A percentile compares a stretch with the other conserved stretches of the same genome.
These are phyloP conservation scores for Hofmannophila pseudospretella DNA, from an alignment of 2,888 invertebrate species.

Conservation along the genomic window DNA sequence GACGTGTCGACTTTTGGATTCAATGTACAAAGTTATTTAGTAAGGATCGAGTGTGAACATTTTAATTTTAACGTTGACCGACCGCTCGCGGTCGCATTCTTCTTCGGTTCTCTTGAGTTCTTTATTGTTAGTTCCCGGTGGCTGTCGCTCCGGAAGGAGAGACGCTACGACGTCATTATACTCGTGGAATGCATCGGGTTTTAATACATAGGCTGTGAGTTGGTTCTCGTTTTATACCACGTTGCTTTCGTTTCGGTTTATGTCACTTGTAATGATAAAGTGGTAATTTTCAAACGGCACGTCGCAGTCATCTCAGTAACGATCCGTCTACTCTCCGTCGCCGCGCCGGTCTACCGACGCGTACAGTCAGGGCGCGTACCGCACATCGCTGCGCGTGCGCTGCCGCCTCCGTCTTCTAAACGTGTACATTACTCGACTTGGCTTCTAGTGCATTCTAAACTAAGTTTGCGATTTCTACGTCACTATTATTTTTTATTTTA, in stretches of 20 bases:
- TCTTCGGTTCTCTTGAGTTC: constrained; percentile 52
- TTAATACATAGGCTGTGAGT: constrained; percentile 72
- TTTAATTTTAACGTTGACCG: constrained; percentile 52
- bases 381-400: constrained; percentile 23
- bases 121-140: constrained; percentile 39
- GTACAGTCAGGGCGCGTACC: constrained; percentile 25
- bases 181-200: constrained; percentile 53
- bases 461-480: constrained; percentile 62
- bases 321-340: constrained; percentile 75
- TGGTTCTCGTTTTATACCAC: constrained; percentile 67
- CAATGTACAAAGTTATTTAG: constrained; percentile 79
- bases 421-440: constrained; percentile 67
- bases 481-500: constrained; percentile 49
- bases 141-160: constrained; percentile 45
- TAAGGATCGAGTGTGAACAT: constrained; percentile 69
- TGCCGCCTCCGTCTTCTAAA: constrained; percentile 61
- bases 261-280: constrained; percentile 36
- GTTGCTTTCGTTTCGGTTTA: constrained; percentile 55
- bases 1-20: constrained; percentile 78
- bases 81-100: constrained; percentile 53
- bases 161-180: constrained; percentile 40
- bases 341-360: constrained; percentile 24
- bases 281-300: constrained; percentile 69
- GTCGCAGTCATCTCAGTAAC: constrained; percentile 71
- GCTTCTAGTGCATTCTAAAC: constrained; percentile 59